phyloP scores from a whole-genome alignment of 2,797 vertebrate species.

The Dendrocincla fuliginosa region DNA sequence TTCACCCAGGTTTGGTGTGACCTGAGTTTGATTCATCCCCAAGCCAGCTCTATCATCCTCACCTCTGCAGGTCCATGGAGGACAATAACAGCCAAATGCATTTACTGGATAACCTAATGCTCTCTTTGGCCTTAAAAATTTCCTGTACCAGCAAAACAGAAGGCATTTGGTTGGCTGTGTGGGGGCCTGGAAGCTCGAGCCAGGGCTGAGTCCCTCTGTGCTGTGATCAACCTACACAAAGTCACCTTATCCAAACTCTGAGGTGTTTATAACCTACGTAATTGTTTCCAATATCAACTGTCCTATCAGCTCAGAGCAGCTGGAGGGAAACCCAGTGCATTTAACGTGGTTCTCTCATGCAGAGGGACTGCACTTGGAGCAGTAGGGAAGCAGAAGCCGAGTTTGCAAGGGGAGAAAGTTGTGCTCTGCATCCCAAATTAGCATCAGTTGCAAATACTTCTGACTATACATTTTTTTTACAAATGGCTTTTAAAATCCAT shows the following conservation, averaged over 20 bases:
- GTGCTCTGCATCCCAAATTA: neutral
- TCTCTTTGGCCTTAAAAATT: neutral
- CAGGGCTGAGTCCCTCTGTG: neutral
- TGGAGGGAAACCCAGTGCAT: neutral
- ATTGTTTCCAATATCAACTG: neutral
- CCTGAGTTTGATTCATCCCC: neutral
- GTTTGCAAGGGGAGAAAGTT: neutral
- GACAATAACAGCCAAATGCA: neutral
- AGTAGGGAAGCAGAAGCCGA: neutral
- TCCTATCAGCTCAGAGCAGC: neutral
- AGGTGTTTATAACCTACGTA: neutral
- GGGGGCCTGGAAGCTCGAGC: neutral
- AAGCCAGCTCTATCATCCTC: neutral
- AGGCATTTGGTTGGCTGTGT: neutral
- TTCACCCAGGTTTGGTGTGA: neutral
- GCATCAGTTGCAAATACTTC: neutral
- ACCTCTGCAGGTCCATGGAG: neutral
- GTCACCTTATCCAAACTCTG: rapidly evolving
- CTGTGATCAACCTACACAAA: rapidly evolving
- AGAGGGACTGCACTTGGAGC: neutral
- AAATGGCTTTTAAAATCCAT: neutral
- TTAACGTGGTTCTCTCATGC: neutral
- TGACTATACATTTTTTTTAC: neutral
- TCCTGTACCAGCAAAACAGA: neutral
- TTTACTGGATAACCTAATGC: neutral